Conservation (phyloP, 2,888 invertebrate genomes). For the Philhelius pedissequus region DNA sequence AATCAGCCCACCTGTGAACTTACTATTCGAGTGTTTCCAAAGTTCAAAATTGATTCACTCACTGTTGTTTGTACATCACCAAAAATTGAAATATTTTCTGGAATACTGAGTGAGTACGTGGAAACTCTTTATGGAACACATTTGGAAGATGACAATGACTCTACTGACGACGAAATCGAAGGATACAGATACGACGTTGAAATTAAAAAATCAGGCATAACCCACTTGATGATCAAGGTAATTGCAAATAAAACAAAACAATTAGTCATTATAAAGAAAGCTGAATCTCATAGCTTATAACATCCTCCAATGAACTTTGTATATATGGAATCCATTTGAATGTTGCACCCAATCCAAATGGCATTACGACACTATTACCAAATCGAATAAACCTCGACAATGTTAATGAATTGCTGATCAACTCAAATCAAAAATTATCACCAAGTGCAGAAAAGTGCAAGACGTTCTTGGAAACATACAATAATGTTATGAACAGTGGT, state of each 20-base stretch:
- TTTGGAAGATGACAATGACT: conserved; percentile 69
- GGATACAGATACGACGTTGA: conserved; percentile 75
- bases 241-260: not conserved
- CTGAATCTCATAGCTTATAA: conserved; percentile 69
- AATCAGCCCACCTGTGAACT: conserved; percentile 73
- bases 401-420: conserved; percentile 73
- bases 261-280: conserved; percentile 6
- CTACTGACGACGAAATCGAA: conserved; percentile 71
- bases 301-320: conserved; percentile 73
- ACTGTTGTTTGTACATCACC: conserved; percentile 74
- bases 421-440: conserved; percentile 69
- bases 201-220: conserved; percentile 74
- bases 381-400: conserved; percentile 73
- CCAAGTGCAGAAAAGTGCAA: conserved; percentile 73
- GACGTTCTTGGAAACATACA: conserved; percentile 71
- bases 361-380: conserved; percentile 72
- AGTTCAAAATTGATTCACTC: conserved; percentile 74
- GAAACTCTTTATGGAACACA: conserved; percentile 74
- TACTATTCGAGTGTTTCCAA: conserved; percentile 70
- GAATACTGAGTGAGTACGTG: conserved; percentile 74
- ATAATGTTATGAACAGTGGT: conserved; percentile 21
- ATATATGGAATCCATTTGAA: conserved; percentile 75
- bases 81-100: conserved; percentile 75
- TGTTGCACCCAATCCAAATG: conserved; percentile 75
- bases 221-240: conserved; percentile 73